Base-by-base conservation (phyloP, 2,113 vertebrate genomes). In the Falco punctatus region DNA sequence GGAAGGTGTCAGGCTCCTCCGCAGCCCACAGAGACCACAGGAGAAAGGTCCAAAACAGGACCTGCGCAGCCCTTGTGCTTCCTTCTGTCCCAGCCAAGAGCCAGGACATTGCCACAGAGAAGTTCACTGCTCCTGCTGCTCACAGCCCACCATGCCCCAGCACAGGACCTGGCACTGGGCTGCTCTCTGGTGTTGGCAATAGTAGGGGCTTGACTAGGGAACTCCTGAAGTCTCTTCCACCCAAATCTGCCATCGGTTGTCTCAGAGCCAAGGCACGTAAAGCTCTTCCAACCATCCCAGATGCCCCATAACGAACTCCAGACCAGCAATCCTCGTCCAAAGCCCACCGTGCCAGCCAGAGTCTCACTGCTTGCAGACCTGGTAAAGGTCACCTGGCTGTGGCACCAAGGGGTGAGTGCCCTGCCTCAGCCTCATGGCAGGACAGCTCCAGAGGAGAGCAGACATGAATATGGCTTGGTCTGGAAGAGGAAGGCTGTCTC, bases 291-390 rank as follows among this genome's bases (percentile, higher is more conserved):
- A 52, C 62, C 51, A 52, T n/a, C 35, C 38, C 0, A 1, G 40
- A 49, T 46, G 26, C 23, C n/a, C 17, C 10, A 0, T 14, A 52
- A 52, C 24, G 32, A 81, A 33, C 9, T 30, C 28, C 75, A 81
- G 52, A 64, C 17, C 46, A 82, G n/a, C 49, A 19, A 32, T 4
- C 28, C 21, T 64, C 38, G 62, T 35, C 55, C 55, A 52, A 42
- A 13, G 5, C 21, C 38, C 0, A 0, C 33, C 1, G 0, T 18
- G 42, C 62, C 69, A n/a, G 42, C 7, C 2, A 1, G 28, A 75
- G 28, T 35, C 35, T 55, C 28, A 11, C 70, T 48, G 35, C 17
- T 54, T 9, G 58, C 40, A 33, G 52, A 48, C 28, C 61, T 30
- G 67, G 18, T 58, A 49, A 52, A 27, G 38, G 13, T 58, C 49